These are phyloP conservation scores for Drosophila parabipectinata DNA, from an alignment of 1,140 invertebrate genomes.

Conservation along the genomic window DNA sequence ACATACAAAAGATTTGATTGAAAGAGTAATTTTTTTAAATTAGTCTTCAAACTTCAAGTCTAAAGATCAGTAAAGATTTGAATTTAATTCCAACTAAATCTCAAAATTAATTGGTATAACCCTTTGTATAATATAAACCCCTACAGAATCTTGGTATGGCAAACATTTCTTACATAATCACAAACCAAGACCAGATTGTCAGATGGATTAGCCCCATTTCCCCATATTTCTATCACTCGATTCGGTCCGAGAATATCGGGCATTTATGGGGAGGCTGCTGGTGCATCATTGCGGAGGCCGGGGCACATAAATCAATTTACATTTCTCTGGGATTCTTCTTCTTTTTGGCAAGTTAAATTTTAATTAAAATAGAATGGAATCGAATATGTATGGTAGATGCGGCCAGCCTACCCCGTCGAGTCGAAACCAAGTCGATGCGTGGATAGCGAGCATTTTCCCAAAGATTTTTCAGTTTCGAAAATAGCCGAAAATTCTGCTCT, in stretches of 20 bases:
- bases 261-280: slow-evolving; percentile 40
- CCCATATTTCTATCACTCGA: slow-evolving; percentile 50
- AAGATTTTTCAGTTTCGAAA: slow-evolving; percentile 55
- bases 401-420: slow-evolving; percentile 6
- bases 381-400: slow-evolving; percentile 13
- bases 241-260: slow-evolving; percentile 35
- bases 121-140: neutral
- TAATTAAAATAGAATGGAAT: slow-evolving; percentile 73
- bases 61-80: no score
- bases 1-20: neutral
- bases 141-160: neutral
- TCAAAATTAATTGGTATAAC: neutral
- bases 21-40: no score
- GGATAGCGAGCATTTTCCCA: slow-evolving; percentile 56
- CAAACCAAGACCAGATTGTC: slow-evolving; percentile 6
- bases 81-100: neutral
- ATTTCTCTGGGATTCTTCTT: slow-evolving; percentile 35
- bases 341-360: slow-evolving; percentile 71
- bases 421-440: slow-evolving; percentile 22
- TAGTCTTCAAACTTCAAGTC: no score
- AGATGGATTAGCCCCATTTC: slow-evolving; percentile 36
- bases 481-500: slow-evolving; percentile 63
- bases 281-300: slow-evolving; percentile 29
- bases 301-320: slow-evolving; percentile 64
- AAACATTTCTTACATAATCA: neutral